Base-by-base conservation (phyloP, 2,113 vertebrate species). In the Hippoglossus stenolepis region DNA sequence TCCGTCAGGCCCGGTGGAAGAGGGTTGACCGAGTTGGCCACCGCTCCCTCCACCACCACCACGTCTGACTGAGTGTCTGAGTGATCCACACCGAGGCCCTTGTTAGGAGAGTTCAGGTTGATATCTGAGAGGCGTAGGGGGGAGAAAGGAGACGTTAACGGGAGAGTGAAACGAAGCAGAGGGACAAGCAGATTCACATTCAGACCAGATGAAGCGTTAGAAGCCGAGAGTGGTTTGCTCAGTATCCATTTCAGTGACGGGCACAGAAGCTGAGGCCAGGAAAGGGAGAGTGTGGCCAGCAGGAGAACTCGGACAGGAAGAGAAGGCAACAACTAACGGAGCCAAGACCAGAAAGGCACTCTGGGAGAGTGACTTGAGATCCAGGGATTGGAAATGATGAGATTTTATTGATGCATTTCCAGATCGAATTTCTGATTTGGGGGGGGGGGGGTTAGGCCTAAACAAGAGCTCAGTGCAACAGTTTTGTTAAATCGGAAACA, bases 71-170 rank as follows among this genome's bases (percentile, higher is more conserved):
- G 94, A 78, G 88, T 80, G 77, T 94, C 96, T 0, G 96, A 81
- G 53, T 49, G 57, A 20, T 93, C 91, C 65, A 70, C 75, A 1
- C 93, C 93, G 45, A 96, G 94, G 89, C 96, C 97, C 94, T 96
- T 98, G 95, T 96, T 97, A 84, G 97, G 97, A 92, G 98, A 99
- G 94, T 98, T 98, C 94, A 99, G 94, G 95, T 96, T 99, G 95
- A 99, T 97, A 91, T 99, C 97, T 99, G 94, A 57, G 10, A n/a
- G n/a, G 31, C 17, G 45, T 6, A 17, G 3, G 66, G 40, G 61
- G 17, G 10, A 62, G 43, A 51, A 0, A 24, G 7, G 15, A n/a
- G 40, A 53, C 0, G 12, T 68, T 76, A 57, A 31, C 62, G 71
- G 7, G 8, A 17, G n/a, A 63, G 69, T 20, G 59, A 65, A 61